A percentile compares a stretch with the other conserved stretches of the same genome.
These are phyloP conservation scores for Papilio polytes DNA, from an alignment of 1,140 invertebrate genomes.

Conservation along the genomic window DNA sequence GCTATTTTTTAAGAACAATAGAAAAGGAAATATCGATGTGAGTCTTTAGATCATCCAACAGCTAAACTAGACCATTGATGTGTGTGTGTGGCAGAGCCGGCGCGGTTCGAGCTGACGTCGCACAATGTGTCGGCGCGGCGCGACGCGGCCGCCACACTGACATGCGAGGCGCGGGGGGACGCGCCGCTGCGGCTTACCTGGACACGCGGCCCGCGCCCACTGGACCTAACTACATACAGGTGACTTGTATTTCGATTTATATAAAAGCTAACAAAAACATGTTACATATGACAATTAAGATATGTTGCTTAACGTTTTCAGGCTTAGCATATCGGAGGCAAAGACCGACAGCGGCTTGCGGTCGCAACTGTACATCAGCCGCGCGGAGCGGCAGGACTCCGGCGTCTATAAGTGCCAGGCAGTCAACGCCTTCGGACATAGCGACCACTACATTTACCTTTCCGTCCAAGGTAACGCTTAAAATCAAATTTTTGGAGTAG, in stretches of 20 bases:
- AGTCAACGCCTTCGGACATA: constrained; percentile 93
- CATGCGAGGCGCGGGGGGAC: constrained; percentile 95
- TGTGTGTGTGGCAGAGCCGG: constrained; percentile 86
- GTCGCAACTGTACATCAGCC: constrained; percentile 88
- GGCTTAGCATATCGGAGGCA: constrained; percentile 88
- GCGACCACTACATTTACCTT: constrained; percentile 92
- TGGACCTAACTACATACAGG: constrained; percentile 88
- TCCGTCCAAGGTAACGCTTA: constrained; percentile 90
- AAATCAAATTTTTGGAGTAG: background rate
- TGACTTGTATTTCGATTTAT: constrained; percentile 50
- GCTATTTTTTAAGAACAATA: too few species aligned
- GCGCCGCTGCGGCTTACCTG: constrained; percentile 92
- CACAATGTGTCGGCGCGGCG: constrained; percentile 89
- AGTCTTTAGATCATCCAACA: too few species aligned
- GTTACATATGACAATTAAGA: background rate
- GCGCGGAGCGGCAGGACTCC: constrained; percentile 90
- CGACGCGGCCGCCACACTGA: constrained; percentile 88
- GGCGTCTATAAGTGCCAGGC: constrained; percentile 94
- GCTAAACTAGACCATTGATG: background rate
- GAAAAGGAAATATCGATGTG: too few species aligned
- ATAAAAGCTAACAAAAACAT: background rate
- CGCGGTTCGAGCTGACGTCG: constrained; percentile 89
- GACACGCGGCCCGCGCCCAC: constrained; percentile 87
- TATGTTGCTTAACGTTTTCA: constrained; percentile 50
- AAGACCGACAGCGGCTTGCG: constrained; percentile 89